Evolutionary conservation across 2,797 vertebrate species (phyloP).

Genomic region (Girardinus metallicus): DNA sequence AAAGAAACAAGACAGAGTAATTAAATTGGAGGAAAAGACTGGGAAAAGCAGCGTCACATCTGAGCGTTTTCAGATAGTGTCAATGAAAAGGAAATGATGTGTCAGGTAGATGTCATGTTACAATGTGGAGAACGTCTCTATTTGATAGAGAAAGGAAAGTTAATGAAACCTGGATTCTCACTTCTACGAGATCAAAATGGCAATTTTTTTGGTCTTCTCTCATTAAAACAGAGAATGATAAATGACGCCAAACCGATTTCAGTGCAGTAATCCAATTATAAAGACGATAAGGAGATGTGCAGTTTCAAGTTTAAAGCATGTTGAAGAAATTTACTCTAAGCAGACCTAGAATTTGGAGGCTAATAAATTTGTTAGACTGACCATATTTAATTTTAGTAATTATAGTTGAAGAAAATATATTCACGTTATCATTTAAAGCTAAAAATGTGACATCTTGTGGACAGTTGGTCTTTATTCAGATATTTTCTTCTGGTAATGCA

Average conservation of each 20-base stretch:
- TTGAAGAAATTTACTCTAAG: background rate
- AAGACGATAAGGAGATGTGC: background rate
- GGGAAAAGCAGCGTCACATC: background rate
- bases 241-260: background rate
- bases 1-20: background rate
- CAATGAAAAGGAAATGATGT: background rate
- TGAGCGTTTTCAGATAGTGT: constrained; percentile 9
- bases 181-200: background rate
- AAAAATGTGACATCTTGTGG: background rate
- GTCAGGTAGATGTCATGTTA: constrained; percentile 1
- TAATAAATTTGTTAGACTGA: background rate
- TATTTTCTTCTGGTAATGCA: background rate
- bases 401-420: background rate
- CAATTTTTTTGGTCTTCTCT: background rate
- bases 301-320: background rate
- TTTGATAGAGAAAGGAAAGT: background rate
- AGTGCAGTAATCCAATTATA: background rate
- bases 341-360: background rate
- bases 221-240: background rate
- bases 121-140: background rate
- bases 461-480: background rate
- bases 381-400: background rate
- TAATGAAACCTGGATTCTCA: background rate
- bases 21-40: constrained; percentile 7
- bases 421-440: background rate